phyloP scores from a whole-genome alignment of 1,140 invertebrate genomes.

The Olivierus martensii region DNA sequence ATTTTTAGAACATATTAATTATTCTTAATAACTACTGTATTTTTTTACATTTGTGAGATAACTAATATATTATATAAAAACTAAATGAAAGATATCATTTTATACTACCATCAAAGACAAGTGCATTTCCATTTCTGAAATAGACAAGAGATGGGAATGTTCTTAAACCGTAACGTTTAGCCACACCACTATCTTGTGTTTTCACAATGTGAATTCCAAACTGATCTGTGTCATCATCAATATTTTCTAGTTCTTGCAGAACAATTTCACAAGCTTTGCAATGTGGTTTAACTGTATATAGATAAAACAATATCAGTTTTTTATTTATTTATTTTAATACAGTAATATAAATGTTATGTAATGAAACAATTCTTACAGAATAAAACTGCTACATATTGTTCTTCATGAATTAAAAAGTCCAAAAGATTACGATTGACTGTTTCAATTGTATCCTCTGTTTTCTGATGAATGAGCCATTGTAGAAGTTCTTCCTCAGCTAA shows the following conservation, averaged over 20 bases:
- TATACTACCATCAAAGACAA: constrained; percentile 61
- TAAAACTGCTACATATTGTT: constrained; percentile 81
- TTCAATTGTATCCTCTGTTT: constrained; percentile 85
- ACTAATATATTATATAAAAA: not conserved
- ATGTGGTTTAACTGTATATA: constrained; percentile 64
- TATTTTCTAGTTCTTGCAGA: constrained; percentile 71
- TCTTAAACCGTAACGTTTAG: constrained; percentile 71
- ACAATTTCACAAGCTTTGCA: constrained; percentile 85
- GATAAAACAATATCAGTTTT: no score
- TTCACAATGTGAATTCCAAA: constrained; percentile 91
- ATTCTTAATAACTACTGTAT: no score
- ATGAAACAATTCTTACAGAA: constrained; percentile 59
- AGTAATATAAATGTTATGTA: no score
- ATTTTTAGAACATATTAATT: no score
- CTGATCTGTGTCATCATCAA: constrained; percentile 84
- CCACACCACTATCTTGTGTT: constrained; percentile 74
- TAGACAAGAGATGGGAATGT: constrained; percentile 86
- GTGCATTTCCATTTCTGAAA: constrained; percentile 84
- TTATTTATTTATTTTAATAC: no score
- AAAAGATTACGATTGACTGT: constrained; percentile 80
- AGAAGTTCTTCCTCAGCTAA: constrained; percentile 83
- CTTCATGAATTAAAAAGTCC: constrained; percentile 76
- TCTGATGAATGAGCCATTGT: constrained; percentile 84
- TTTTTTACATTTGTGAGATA: not conserved
- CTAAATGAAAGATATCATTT: no score